Evolutionary conservation across 2,113 vertebrate species (phyloP), one percentile per base, ranked within the genome.

Genomic region (Dermatemys mawii): DNA sequence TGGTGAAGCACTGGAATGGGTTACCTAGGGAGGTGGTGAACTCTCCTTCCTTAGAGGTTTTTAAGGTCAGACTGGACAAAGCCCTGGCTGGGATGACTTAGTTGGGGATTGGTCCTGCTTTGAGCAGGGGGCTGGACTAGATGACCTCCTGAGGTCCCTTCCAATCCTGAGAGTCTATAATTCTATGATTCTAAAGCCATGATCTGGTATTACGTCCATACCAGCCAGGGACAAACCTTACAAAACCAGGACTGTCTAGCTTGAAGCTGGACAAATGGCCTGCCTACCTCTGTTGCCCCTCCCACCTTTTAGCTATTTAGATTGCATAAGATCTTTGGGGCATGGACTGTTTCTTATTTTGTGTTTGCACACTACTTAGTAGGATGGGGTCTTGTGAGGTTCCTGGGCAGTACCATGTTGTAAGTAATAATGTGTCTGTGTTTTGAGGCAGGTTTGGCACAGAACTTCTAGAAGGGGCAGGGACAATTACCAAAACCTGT

Each of bases 391-490:
- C 86, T 76, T 76, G 12, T 44, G 12, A 67, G 73, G 32, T 60
- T 29, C 29, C 27, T 60, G 16, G 29, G 6, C 12, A 4, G 57
- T 83, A 35, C 29, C 57, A 7, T n/a, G 17, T n/a, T 67, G 17
- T 19, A 17, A 63, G 32, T n/a, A n/a, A 67, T 19, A n/a, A n/a
- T 16, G 6, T 32, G 60, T n/a, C 32, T 67, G 17, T 17, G 21
- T 24, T 49, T 84, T 2, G 1, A 84, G 76, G 51, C 16, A 67
- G 63, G 75, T 35, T 60, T 80, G 54, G 60, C 26, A 14, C n/a
- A 54, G 84, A 21, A 27, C 38, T 70, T 14, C 1, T 0, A 0
- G 11, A 50, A 48, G 76, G 93, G 81, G 22, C 0, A 1, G 41
- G 27, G 5, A 32, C 21, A 48, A 41, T 9, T 76, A 17, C 27